phyloP scores from a whole-genome alignment of 2,797 vertebrate species.

The Odontamblyopus lacepedii region DNA sequence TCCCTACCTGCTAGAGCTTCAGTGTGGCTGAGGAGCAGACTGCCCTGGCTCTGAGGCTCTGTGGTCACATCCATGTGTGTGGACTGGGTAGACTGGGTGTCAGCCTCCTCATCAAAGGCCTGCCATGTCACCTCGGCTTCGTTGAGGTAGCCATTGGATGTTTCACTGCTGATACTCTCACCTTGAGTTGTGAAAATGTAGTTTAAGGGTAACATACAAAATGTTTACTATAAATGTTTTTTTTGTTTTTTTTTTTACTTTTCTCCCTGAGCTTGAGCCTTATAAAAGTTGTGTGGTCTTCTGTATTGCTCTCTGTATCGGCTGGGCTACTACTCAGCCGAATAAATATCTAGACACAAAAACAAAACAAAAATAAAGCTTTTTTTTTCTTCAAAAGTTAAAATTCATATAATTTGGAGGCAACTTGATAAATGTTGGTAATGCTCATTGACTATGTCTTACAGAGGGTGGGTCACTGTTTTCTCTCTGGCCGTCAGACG shows the following conservation, averaged over 20 bases:
- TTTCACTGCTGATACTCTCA: slow-evolving; percentile 90
- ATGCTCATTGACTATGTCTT: slow-evolving; percentile 49
- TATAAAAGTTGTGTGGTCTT: slow-evolving; percentile 64
- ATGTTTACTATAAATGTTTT: background rate
- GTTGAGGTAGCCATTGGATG: slow-evolving; percentile 80
- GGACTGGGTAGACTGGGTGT: slow-evolving; percentile 80
- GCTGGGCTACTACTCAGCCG: slow-evolving; percentile 84
- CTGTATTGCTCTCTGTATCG: slow-evolving; percentile 83
- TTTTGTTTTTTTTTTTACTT: slow-evolving; percentile 76
- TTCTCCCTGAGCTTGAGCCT: slow-evolving; percentile 82
- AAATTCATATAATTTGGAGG: background rate
- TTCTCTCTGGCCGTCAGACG: slow-evolving; percentile 81
- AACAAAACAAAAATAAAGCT: background rate
- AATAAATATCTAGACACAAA: slow-evolving; percentile 76
- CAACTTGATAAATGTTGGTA: background rate
- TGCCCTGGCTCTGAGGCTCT: slow-evolving; percentile 81
- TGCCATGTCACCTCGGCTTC: slow-evolving; percentile 85
- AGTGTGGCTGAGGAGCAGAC: slow-evolving; percentile 88
- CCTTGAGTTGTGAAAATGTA: slow-evolving; percentile 65
- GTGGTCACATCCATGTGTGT: slow-evolving; percentile 75
- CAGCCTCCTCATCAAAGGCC: slow-evolving; percentile 85
- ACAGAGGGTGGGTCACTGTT: slow-evolving; percentile 81
- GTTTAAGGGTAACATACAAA: background rate
- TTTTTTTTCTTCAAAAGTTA: background rate
- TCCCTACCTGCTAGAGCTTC: slow-evolving; percentile 90